Conservation (phyloP, 2,113 vertebrate genomes). For the Ammodytes marinus region DNA sequence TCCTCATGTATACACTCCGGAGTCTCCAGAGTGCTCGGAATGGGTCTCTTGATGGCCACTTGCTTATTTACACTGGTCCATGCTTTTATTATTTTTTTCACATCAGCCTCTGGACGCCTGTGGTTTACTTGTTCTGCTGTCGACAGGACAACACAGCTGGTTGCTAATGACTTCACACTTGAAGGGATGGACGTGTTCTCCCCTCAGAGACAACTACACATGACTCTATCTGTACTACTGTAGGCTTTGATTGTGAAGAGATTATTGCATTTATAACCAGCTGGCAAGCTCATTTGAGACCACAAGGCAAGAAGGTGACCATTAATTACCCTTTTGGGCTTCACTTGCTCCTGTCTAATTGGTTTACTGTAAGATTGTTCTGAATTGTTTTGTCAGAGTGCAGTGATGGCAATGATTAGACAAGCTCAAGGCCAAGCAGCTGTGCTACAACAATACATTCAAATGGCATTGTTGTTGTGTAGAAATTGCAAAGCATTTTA, state of each 20-base stretch:
- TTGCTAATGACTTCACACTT: conserved; percentile 63
- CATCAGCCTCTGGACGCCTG: conserved; percentile 16
- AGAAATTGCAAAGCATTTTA: conserved; percentile 31
- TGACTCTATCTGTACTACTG: conserved; percentile 22
- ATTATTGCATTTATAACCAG: conserved; percentile 44
- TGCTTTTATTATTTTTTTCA: conserved; percentile 5
- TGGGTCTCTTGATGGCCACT: conserved; percentile 15
- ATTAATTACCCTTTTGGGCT: conserved; percentile 54
- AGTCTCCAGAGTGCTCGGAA: background rate
- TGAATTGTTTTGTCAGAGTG: conserved; percentile 40
- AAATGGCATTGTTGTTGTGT: conserved; percentile 12
- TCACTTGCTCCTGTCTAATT: conserved; percentile 50
- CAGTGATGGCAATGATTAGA: conserved; percentile 20
- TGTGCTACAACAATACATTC: conserved; percentile 25
- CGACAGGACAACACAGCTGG: conserved; percentile 54
- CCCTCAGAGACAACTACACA: conserved; percentile 31
- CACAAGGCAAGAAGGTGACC: conserved; percentile 54
- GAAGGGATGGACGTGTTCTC: conserved; percentile 34
- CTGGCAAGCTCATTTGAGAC: conserved; percentile 53
- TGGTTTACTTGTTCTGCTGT: conserved; percentile 44
- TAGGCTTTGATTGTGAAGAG: conserved; percentile 37
- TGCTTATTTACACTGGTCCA: conserved; percentile 39
- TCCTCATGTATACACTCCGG: conserved; percentile 10
- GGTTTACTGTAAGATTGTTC: conserved; percentile 26
- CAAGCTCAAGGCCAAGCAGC: conserved; percentile 21